phyloP scores from a whole-genome alignment of 1,140 invertebrate genomes.

The Armadillidium nasatum region DNA sequence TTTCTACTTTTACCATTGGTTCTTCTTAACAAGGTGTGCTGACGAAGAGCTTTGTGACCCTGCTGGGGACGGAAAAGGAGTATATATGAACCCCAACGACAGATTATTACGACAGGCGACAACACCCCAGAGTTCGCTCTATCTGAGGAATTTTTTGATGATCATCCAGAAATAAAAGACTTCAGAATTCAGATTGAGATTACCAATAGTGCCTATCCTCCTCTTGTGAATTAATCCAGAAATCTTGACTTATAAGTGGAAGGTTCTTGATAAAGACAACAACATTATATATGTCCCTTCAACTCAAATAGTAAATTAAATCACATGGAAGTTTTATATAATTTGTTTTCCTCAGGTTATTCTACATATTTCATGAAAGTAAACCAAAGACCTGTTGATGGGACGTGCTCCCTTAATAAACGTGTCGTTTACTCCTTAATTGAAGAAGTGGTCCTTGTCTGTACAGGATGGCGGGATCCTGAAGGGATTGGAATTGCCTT shows the following conservation, averaged over 20 bases:
- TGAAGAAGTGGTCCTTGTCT: conserved; percentile 45
- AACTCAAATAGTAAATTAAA: not conserved
- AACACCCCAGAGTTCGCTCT: conserved; percentile 29
- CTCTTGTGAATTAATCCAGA: conserved; percentile 47
- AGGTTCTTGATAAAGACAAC: not conserved
- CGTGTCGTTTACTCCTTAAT: conserved; percentile 41
- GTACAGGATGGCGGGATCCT: conserved; percentile 48
- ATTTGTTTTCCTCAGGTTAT: conserved; percentile 21
- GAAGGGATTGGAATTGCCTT: conserved; percentile 40
- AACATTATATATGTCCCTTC: not conserved
- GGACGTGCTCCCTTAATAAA: conserved; percentile 40
- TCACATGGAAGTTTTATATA: not conserved
- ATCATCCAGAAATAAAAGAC: conserved; percentile 12
- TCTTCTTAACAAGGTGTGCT: conserved; percentile 22
- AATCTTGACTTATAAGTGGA: conserved; percentile 46
- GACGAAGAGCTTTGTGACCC: conserved; percentile 22
- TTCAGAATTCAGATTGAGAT: conserved; percentile 21
- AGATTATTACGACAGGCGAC: no score
- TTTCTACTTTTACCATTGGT: not conserved
- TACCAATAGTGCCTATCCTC: not conserved
- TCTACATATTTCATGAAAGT: conserved; percentile 46
- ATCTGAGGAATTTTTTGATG: conserved; percentile 23
- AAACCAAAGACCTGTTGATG: conserved; percentile 46
- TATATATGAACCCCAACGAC: conserved; percentile 46
- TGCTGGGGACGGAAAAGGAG: conserved; percentile 12